phyloP scores from a whole-genome alignment of 2,797 vertebrate genomes.

The Lithobates pipiens region DNA sequence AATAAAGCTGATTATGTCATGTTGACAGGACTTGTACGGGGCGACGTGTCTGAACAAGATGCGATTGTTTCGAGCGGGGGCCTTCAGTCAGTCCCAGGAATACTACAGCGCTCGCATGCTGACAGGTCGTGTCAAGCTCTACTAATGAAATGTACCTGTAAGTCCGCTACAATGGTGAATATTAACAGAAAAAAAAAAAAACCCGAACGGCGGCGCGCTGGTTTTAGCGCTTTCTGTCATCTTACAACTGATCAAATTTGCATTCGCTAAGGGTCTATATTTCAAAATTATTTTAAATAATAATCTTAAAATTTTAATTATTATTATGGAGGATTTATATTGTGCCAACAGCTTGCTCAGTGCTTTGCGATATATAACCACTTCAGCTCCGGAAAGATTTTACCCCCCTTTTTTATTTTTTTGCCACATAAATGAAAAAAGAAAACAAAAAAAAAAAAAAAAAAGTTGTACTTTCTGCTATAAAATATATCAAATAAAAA shows the following conservation, averaged over 20 bases:
- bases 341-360: too few species aligned
- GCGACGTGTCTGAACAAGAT: slow-evolving; percentile 72
- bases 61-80: slow-evolving; percentile 71
- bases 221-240: not conserved
- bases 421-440: too few species aligned
- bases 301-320: too few species aligned
- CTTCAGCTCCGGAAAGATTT: too few species aligned
- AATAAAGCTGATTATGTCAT: slow-evolving; percentile 73
- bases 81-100: slow-evolving; percentile 72
- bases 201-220: not conserved
- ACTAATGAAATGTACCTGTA: slow-evolving; percentile 31
- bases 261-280: not conserved
- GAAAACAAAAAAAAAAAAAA: too few species aligned
- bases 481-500: too few species aligned
- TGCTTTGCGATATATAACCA: too few species aligned
- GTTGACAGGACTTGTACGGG: slow-evolving; percentile 69
- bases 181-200: slow-evolving; percentile 9
- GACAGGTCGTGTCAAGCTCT: slow-evolving; percentile 46
- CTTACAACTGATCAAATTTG: not conserved
- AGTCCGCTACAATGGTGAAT: not conserved
- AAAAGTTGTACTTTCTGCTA: too few species aligned
- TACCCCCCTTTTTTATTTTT: too few species aligned
- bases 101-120: slow-evolving; percentile 42
- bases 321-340: too few species aligned
- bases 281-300: too few species aligned